Conservation (phyloP, 2,797 vertebrate species). For the Lacerta viridis region DNA sequence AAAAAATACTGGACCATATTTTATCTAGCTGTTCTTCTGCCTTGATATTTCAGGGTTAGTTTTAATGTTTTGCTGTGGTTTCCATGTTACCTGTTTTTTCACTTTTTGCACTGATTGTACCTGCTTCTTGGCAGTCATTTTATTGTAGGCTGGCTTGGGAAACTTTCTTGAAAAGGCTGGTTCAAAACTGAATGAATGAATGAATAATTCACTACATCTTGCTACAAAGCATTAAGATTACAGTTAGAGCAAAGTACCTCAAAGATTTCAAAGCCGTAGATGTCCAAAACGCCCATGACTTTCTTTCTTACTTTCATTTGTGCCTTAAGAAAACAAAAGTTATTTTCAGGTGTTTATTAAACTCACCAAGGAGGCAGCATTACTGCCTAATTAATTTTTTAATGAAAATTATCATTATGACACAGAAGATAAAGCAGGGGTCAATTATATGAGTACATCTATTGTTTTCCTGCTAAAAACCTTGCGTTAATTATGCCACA, state of each 20-base stretch:
- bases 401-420: conserved; percentile 40
- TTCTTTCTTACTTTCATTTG: conserved; percentile 95
- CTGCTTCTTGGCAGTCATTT: not conserved
- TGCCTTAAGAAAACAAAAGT: conserved; percentile 82
- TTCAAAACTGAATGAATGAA: not conserved
- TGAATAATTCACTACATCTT: not conserved
- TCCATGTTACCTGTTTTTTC: not conserved
- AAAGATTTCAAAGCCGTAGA: conserved; percentile 99
- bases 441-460: not conserved
- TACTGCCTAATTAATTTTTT: not conserved
- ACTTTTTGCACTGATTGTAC: not conserved
- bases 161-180: not conserved
- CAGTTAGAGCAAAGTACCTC: conserved; percentile 86
- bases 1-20: too few species aligned
- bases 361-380: not conserved
- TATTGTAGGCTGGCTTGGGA: not conserved
- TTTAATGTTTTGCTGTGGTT: not conserved
- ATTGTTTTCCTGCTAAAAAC: not conserved
- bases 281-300: conserved; percentile 99
- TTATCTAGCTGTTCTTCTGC: too few species aligned
- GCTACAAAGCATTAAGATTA: not conserved
- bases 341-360: not conserved
- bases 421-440: conserved; percentile 1
- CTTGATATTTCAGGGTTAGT: too few species aligned
- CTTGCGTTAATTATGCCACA: not conserved